These are phyloP conservation scores for Zoanthus gigantus DNA, from an alignment of 92 coral and sea anemone species.

Conservation along the genomic window DNA sequence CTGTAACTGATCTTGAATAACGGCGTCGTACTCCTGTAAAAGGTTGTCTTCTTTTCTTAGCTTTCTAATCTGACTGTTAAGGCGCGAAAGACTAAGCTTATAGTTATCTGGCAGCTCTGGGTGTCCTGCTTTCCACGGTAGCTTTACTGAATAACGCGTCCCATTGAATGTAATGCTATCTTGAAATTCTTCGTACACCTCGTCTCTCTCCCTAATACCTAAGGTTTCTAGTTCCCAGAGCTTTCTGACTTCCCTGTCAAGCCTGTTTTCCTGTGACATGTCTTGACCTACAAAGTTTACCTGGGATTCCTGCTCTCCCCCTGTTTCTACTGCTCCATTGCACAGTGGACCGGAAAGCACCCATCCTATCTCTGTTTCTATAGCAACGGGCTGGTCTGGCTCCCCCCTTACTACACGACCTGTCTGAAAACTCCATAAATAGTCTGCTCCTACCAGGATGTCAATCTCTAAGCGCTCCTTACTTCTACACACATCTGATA, in stretches of 20 bases:
- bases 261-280: not conserved
- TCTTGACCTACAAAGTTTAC: not conserved
- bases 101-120: slow-evolving; percentile 49
- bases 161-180: slow-evolving; percentile 32
- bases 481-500: too few relatives aligned
- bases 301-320: not conserved
- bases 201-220: slow-evolving; percentile 50
- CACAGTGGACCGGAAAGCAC: slow-evolving; percentile 46
- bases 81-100: slow-evolving; percentile 38
- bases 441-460: slow-evolving; percentile 66
- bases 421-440: slow-evolving; percentile 67
- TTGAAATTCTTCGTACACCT: slow-evolving; percentile 53
- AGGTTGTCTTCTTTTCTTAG: slow-evolving; percentile 35
- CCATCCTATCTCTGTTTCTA: slow-evolving; percentile 57
- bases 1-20: slow-evolving; percentile 35
- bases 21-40: slow-evolving; percentile 48
- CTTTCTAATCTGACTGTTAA: slow-evolving; percentile 46
- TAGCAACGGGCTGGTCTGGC: slow-evolving; percentile 51
- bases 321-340: not conserved
- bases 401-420: slow-evolving; percentile 57
- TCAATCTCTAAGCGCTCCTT: too few relatives aligned
- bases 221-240: slow-evolving; percentile 63
- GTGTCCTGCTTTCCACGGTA: slow-evolving; percentile 51
- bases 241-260: not conserved
- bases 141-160: slow-evolving; percentile 42